phyloP scores from a whole-genome alignment of 2,113 vertebrate genomes.

The Monopterus albus region DNA sequence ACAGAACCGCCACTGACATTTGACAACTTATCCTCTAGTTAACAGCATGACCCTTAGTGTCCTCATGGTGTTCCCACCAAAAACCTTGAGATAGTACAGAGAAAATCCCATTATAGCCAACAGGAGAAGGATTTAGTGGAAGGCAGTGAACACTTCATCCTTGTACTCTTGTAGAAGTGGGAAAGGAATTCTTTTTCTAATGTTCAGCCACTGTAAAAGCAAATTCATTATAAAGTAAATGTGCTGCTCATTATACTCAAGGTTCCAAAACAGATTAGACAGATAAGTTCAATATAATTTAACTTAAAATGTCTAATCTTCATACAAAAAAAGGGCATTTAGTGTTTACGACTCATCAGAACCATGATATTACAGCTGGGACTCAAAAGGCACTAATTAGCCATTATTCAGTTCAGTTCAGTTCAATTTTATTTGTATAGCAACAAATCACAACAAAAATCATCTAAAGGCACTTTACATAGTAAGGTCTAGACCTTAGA shows the following conservation, averaged over 20 bases:
- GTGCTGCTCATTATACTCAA: not conserved
- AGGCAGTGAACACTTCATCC: slow-evolving; percentile 36
- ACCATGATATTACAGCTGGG: too few relatives aligned
- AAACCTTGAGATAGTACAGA: slow-evolving; percentile 37
- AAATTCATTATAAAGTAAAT: not conserved
- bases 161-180: slow-evolving; percentile 9
- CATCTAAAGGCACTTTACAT: too few relatives aligned
- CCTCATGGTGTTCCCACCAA: slow-evolving; percentile 31
- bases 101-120: slow-evolving; percentile 53
- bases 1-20: slow-evolving; percentile 16
- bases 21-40: slow-evolving; percentile 31
- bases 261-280: not conserved
- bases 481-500: too few relatives aligned
- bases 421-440: too few relatives aligned
- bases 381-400: too few relatives aligned
- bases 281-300: too few relatives aligned
- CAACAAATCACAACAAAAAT: too few relatives aligned
- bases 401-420: too few relatives aligned
- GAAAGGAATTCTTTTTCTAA: too few relatives aligned
- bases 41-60: slow-evolving; percentile 34
- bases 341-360: not conserved
- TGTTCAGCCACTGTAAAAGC: not conserved
- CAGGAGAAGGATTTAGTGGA: slow-evolving; percentile 24
- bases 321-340: not conserved
- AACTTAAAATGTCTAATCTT: not conserved